These are phyloP conservation scores for Cyanoramphus novaezelandiae DNA, from an alignment of 2,113 vertebrate species.

Conservation along the genomic window DNA sequence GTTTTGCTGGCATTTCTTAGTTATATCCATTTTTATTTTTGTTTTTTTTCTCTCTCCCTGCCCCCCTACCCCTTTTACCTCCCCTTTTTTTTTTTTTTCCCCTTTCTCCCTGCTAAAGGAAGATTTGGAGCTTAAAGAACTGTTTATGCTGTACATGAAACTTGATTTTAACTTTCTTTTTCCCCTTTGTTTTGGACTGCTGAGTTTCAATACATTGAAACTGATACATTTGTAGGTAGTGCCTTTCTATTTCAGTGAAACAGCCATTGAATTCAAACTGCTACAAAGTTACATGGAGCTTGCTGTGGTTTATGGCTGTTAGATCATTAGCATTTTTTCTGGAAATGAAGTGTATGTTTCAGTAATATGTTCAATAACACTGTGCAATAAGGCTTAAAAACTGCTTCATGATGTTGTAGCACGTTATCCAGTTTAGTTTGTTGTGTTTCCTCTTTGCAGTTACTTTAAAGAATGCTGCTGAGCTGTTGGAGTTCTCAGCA, in stretches of 20 bases:
- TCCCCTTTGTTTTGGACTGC: neutral
- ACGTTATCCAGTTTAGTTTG: neutral
- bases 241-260: neutral
- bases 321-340: neutral
- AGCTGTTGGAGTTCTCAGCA: slow-evolving; percentile 90
- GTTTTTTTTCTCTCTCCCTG: neutral
- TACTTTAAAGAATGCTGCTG: slow-evolving; percentile 91
- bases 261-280: neutral
- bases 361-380: neutral
- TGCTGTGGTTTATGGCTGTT: neutral
- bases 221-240: neutral
- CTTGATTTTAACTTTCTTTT: neutral
- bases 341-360: neutral
- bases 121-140: neutral
- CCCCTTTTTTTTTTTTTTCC: neutral
- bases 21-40: neutral
- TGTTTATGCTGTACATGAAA: neutral
- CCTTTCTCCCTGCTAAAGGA: neutral
- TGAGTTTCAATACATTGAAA: neutral
- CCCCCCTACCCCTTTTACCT: fast-evolving
- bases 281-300: neutral
- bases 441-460: slow-evolving; percentile 74
- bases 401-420: neutral
- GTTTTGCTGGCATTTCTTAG: neutral
- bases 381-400: neutral